Conservation (phyloP, 2,797 vertebrate species). For the Catharus ustulatus region DNA sequence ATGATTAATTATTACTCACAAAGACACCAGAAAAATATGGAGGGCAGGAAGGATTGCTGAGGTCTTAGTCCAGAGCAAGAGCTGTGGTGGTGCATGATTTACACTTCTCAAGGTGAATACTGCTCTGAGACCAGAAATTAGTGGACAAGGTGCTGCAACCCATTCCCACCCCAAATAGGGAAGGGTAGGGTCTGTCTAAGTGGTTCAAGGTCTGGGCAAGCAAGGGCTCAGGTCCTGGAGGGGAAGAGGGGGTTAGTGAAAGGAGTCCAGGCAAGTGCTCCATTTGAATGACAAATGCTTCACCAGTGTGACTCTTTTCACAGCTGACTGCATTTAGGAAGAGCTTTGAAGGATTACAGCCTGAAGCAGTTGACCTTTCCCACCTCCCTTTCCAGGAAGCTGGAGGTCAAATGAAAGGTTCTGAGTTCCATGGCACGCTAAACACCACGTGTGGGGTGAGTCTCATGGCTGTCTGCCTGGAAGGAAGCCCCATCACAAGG, state of each 20-base stretch:
- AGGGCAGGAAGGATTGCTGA: not conserved
- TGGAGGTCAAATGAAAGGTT: not conserved
- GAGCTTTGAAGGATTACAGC: not conserved
- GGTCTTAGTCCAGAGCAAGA: not conserved
- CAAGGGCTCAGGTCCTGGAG: not conserved
- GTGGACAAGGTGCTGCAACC: not conserved
- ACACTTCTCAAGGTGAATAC: not conserved
- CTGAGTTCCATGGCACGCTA: not conserved
- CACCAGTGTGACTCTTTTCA: not conserved
- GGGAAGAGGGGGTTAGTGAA: not conserved
- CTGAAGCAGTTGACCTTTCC: not conserved
- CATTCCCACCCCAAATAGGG: not conserved
- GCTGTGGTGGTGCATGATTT: not conserved
- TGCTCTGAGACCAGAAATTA: not conserved
- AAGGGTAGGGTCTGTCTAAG: not conserved
- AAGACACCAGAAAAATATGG: not conserved
- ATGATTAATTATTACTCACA: constrained; percentile 3
- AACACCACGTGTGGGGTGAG: fast-evolving
- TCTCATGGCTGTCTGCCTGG: not conserved
- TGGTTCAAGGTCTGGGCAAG: fast-evolving
- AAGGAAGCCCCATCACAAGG: not conserved
- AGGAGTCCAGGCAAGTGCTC: not conserved
- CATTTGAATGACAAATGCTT: not conserved
- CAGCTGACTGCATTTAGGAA: not conserved
- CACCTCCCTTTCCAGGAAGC: not conserved